Evolutionary conservation across 2,113 vertebrate genomes (phyloP).

Genomic region (Eupsittula cactorum): DNA sequence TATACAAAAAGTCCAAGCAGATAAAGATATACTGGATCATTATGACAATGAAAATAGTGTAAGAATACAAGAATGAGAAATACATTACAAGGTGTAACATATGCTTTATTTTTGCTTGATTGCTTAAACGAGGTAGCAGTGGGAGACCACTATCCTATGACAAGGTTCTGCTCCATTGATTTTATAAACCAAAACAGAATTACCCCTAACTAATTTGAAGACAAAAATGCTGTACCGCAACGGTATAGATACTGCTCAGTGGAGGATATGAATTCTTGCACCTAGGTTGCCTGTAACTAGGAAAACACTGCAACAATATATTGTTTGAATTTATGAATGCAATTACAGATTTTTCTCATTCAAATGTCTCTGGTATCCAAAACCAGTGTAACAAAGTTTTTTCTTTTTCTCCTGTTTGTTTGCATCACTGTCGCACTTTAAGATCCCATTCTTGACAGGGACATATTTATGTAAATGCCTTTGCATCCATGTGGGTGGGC

Average conservation of each 20-base stretch:
- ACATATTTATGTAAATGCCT: neutral
- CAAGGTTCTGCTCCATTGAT: slow-evolving; percentile 40
- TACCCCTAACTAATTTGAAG: slow-evolving; percentile 1
- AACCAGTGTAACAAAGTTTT: neutral
- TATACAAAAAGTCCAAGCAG: slow-evolving; percentile 67
- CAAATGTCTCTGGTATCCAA: neutral
- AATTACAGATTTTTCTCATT: neutral
- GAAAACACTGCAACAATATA: neutral
- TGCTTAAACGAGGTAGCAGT: slow-evolving; percentile 68
- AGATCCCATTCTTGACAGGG: neutral
- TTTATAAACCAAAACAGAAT: slow-evolving; percentile 67
- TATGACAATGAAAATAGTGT: slow-evolving; percentile 72
- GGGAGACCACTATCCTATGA: slow-evolving; percentile 55
- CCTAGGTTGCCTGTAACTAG: neutral
- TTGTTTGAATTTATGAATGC: neutral
- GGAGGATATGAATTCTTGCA: neutral
- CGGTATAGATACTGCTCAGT: slow-evolving; percentile 9
- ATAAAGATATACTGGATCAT: slow-evolving; percentile 58
- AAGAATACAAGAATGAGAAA: slow-evolving; percentile 65
- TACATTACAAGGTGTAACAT: slow-evolving; percentile 73
- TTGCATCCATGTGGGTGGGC: neutral
- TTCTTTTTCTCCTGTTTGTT: neutral
- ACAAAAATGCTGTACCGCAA: neutral
- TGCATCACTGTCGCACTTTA: neutral
- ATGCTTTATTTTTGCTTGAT: slow-evolving; percentile 73